A percentile compares a stretch with the other conserved stretches of the same genome.
Evolutionary conservation across 2,113 vertebrate genomes (phyloP).

Genomic region (Psephotus haematonotus): DNA sequence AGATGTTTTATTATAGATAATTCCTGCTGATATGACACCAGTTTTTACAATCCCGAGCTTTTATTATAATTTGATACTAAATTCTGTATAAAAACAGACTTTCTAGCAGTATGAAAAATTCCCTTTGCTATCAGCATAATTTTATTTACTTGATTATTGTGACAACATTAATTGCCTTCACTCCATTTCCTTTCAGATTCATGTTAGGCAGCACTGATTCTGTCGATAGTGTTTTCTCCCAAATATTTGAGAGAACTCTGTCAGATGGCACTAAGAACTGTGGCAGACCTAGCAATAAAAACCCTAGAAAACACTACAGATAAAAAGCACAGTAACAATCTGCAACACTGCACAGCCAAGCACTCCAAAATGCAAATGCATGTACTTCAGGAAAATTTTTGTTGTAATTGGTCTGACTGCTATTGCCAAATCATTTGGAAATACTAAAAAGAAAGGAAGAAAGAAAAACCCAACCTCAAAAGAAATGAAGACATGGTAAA

Average conservation of each 20-base stretch:
- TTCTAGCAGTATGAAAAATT: not conserved
- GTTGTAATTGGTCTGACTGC: not conserved
- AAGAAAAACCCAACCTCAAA: not conserved
- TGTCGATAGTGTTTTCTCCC: not conserved
- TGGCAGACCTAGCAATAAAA: not conserved
- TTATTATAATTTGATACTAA: not conserved
- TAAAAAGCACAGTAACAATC: not conserved
- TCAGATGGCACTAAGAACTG: not conserved
- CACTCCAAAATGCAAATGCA: not conserved
- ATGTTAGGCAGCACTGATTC: not conserved
- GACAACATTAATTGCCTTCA: not conserved
- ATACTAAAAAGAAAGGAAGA: not conserved
- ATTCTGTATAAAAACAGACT: not conserved
- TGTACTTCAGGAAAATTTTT: constrained; percentile 10
- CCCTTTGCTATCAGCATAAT: not conserved
- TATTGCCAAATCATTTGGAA: not conserved
- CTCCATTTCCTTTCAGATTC: not conserved
- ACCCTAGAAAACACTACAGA: not conserved
- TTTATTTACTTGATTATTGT: not conserved
- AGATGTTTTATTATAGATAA: not conserved
- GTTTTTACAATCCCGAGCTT: not conserved
- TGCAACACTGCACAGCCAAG: not conserved
- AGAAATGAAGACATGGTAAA: not conserved
- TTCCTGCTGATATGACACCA: not conserved
- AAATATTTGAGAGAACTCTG: not conserved